A percentile compares a stretch with the other conserved stretches of the same genome.
phyloP scores from a whole-genome alignment of 2,113 vertebrate genomes.

The Amphilophus citrinellus region DNA sequence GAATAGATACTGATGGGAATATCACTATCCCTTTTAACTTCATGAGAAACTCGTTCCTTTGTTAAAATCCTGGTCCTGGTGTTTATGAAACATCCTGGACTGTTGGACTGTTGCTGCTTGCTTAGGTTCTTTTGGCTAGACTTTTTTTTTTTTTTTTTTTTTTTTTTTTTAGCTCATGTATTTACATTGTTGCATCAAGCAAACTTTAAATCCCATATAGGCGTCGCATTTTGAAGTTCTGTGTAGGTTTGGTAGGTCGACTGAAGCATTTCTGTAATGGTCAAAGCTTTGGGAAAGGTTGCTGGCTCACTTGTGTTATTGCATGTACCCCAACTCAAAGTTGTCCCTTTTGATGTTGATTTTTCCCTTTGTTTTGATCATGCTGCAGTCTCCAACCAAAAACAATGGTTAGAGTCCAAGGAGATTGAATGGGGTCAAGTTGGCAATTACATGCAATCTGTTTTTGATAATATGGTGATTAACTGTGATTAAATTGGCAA shows the following conservation, averaged over 20 bases:
- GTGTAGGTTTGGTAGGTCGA: conserved; percentile 19
- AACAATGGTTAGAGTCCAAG: background rate
- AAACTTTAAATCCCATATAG: conserved; percentile 9
- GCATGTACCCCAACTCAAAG: conserved; percentile 16
- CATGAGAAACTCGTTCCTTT: conserved; percentile 33
- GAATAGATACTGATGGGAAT: conserved; percentile 58
- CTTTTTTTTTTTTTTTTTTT: conserved; percentile 9
- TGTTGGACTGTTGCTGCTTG: background rate
- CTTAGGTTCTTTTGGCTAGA: background rate
- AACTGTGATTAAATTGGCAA: background rate
- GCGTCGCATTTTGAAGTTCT: conserved; percentile 17
- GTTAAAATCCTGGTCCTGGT: conserved; percentile 38
- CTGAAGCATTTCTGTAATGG: background rate
- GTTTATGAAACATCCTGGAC: background rate
- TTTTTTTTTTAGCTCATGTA: background rate
- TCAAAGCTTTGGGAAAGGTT: background rate
- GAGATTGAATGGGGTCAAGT: background rate
- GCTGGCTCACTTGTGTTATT: conserved; percentile 17
- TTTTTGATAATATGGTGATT: no score
- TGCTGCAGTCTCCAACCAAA: background rate
- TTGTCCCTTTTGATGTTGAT: background rate
- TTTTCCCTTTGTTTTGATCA: background rate
- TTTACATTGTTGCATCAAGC: conserved; percentile 21
- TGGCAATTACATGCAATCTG: background rate
- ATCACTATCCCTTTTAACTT: conserved; percentile 32